Conservation (phyloP, 2,113 vertebrate genomes). For the Psettodes erumei region DNA sequence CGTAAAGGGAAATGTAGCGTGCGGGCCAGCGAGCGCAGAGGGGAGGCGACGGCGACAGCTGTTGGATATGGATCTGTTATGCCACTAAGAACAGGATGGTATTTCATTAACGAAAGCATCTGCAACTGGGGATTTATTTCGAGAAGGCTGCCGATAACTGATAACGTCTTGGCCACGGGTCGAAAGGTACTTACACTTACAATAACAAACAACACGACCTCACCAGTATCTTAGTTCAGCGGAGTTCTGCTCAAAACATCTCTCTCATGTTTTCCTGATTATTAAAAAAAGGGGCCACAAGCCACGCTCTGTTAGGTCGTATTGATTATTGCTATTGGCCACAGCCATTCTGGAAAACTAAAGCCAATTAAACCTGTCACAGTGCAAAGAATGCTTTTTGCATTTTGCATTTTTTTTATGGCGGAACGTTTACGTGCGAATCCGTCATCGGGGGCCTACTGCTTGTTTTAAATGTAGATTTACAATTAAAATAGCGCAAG, state of each 20-base stretch:
- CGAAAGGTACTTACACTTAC: too few species aligned
- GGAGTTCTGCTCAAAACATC: neutral
- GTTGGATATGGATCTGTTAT: conserved; percentile 6
- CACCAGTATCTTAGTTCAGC: neutral
- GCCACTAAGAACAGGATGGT: neutral
- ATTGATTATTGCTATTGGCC: conserved; percentile 25
- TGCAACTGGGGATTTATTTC: neutral
- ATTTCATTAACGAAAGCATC: neutral
- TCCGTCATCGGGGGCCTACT: neutral
- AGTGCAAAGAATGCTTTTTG: neutral
- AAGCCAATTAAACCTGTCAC: neutral
- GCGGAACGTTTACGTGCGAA: neutral
- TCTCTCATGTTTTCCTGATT: neutral
- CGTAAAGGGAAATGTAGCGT: neutral
- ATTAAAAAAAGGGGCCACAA: conserved; percentile 6
- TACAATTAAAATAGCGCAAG: neutral
- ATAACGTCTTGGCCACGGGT: too few species aligned
- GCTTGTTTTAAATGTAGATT: neutral
- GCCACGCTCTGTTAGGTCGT: neutral
- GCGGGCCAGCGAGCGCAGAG: neutral
- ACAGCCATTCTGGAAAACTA: conserved; percentile 8
- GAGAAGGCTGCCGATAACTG: neutral
- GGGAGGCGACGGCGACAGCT: neutral
- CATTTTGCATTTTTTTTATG: neutral
- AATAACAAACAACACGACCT: neutral